These are phyloP conservation scores for Vanacampus margaritifer DNA, from an alignment of 2,113 vertebrate species.

Conservation along the genomic window DNA sequence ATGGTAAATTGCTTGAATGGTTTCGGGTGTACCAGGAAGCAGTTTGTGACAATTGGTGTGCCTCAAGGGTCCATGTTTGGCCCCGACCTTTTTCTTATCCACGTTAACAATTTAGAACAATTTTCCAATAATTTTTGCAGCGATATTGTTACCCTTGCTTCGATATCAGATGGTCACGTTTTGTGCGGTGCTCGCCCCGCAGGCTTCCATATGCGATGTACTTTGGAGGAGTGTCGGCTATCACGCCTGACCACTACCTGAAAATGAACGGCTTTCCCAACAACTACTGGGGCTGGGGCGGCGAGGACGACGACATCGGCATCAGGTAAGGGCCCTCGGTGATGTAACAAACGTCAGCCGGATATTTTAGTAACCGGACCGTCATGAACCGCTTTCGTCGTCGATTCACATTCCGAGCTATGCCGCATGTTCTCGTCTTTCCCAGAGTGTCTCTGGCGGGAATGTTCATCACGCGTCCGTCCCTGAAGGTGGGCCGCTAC, in stretches of 20 bases:
- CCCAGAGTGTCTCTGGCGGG: constrained; percentile 73
- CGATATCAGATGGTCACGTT: too few species aligned
- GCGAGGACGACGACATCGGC: constrained; percentile 79
- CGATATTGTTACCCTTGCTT: too few species aligned
- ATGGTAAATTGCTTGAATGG: too few species aligned
- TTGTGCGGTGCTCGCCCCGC: background rate
- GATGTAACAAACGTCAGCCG: background rate
- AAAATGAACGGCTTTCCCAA: constrained; percentile 82
- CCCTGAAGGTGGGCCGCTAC: constrained; percentile 71
- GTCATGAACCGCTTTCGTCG: background rate
- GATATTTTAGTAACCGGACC: background rate
- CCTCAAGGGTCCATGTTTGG: too few species aligned
- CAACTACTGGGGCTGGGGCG: constrained; percentile 80
- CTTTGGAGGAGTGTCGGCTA: constrained; percentile 78
- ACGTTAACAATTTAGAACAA: too few species aligned
- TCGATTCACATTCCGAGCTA: background rate
- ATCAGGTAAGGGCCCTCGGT: constrained; percentile 61
- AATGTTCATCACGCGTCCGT: constrained; percentile 73
- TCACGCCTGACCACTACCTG: constrained; percentile 76
- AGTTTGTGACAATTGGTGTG: too few species aligned
- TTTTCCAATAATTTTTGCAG: background rate
- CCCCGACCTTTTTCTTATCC: too few species aligned
- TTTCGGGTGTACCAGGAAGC: too few species aligned
- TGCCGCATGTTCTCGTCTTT: background rate
- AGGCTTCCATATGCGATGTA: constrained; percentile 78